Base-by-base conservation (phyloP, 1,140 invertebrate genomes). In the Drosophila nannoptera region DNA sequence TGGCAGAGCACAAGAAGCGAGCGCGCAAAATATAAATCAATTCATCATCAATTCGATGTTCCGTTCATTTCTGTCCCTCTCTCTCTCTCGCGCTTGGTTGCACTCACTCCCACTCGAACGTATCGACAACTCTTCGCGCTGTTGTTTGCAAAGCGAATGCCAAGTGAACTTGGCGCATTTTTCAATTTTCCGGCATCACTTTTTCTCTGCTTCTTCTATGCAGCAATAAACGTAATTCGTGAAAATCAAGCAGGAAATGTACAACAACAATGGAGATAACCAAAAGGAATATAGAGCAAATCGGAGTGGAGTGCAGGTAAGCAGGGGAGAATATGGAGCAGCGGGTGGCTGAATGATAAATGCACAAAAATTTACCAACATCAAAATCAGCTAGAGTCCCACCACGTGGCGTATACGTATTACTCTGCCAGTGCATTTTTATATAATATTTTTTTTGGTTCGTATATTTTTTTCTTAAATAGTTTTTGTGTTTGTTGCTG, bases 1-100 rank as follows among this genome's bases (percentile, higher is more conserved):
- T 62, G 45, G 45, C 36, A 54, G 63, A 54, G 58, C 43, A 48
- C 32, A 40, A 49, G 22, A 52, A 36, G 29, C 50, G 60, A 52
- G 32, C 54, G 31, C 38, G 50, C 66, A 76, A 76, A 22, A 76
- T 71, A 73, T 74, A 70, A 74, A 76, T 74, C 71, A 76, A 73
- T 76, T 76, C 67, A 76, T 74, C 74, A 70, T 70, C 71, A 74
- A 70, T 70, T 65, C 36, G 35, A 59, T 62, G 69, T 68, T 54
- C 55, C 29, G 7, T 42, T 58, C 14, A 4, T 14, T 16, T 43
- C 2, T 43, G 8, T 33, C 55, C 42, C 40, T 22, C 7, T 50
- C 46, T 35, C 49, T 36, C 45, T 55, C 7, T 31, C n/a, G n/a
- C n/a, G n/a, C n/a, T n/a, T n/a, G n/a, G n/a, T n/a, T n/a, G n/a